Evolutionary conservation across 2,888 invertebrate genomes (phyloP).

Genomic region (Masnerella sp.): DNA sequence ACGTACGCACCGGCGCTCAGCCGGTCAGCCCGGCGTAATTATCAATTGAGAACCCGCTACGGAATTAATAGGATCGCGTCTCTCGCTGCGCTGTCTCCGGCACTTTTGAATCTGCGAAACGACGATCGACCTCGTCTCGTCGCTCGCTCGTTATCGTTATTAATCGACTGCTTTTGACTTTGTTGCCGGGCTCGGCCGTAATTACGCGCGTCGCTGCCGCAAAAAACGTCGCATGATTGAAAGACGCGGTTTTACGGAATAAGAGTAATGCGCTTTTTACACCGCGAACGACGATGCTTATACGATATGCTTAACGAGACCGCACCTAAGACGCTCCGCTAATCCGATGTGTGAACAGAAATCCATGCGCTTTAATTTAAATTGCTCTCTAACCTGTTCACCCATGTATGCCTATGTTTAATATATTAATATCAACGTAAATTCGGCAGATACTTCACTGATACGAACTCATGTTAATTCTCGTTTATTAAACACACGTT

Average conservation of each 20-base stretch:
- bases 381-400: neutral
- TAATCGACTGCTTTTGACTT: conserved; percentile 37
- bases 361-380: neutral
- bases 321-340: neutral
- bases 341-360: neutral
- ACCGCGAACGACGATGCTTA: no score
- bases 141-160: conserved; percentile 41
- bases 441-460: no score
- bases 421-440: no score
- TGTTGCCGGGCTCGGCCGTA: conserved; percentile 23
- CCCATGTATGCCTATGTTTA: neutral
- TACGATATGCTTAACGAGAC: neutral
- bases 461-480: no score
- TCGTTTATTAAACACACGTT: no score
- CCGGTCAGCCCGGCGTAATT: conserved; percentile 56
- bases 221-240: conserved; percentile 19
- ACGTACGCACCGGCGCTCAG: conserved; percentile 44
- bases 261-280: conserved; percentile 2
- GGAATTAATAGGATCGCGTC: conserved; percentile 56
- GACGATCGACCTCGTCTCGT: conserved; percentile 19
- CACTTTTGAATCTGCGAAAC: conserved; percentile 38
- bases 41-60: conserved; percentile 60
- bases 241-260: conserved; percentile 4
- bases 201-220: neutral
- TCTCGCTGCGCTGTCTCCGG: conserved; percentile 29